These are phyloP conservation scores for Catharus minimus DNA, from an alignment of 2,113 vertebrate genomes.

Conservation along the genomic window DNA sequence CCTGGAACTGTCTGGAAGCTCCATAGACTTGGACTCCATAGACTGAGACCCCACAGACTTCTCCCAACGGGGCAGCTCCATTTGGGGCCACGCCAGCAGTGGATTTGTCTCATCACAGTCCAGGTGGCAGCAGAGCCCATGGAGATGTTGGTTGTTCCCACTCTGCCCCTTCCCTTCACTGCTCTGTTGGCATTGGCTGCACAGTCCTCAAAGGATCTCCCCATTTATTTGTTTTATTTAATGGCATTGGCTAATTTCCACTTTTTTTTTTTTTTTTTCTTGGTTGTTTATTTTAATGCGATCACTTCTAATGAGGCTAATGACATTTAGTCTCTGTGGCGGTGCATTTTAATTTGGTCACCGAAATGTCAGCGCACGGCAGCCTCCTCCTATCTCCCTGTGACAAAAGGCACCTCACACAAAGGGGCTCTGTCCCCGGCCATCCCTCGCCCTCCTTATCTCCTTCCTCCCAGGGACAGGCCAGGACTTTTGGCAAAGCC, in stretches of 20 bases:
- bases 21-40: accelerated
- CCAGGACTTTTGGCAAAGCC: conserved; percentile 6
- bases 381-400: conserved; percentile 63
- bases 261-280: conserved; percentile 10
- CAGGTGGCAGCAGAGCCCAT: background rate
- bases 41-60: background rate
- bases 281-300: conserved; percentile 67
- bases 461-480: background rate
- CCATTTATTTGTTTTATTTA: conserved; percentile 56
- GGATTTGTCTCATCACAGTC: background rate
- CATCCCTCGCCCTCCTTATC: conserved; percentile 53
- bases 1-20: background rate
- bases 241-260: conserved; percentile 65
- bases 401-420: conserved; percentile 55
- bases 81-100: background rate
- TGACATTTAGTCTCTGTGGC: conserved; percentile 76
- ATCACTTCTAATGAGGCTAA: conserved; percentile 77
- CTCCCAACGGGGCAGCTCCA: accelerated
- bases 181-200: background rate
- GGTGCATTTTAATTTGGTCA: conserved; percentile 75
- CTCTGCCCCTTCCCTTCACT: background rate
- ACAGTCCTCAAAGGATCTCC: background rate
- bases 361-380: conserved; percentile 72
- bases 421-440: conserved; percentile 29
- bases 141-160: background rate